A percentile compares a stretch with the other conserved stretches of the same genome.
phyloP scores from a whole-genome alignment of 2,113 vertebrate species.

The Phaethornis superciliosus region DNA sequence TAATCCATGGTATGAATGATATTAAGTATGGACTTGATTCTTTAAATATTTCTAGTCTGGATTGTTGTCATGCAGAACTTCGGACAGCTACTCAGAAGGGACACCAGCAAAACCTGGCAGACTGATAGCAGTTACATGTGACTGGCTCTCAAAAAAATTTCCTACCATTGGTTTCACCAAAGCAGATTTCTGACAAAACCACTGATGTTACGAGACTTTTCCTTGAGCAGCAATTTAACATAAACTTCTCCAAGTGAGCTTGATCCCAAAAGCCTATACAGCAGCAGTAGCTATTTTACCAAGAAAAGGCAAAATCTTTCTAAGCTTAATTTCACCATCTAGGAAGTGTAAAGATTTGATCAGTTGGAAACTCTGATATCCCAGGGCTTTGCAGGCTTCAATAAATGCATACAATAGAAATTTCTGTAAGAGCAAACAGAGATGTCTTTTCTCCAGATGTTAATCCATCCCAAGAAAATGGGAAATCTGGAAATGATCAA shows the following conservation, averaged over 20 bases:
- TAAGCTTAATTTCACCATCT: neutral
- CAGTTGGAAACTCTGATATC: neutral
- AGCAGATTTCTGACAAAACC: neutral
- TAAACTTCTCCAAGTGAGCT: neutral
- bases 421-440: neutral
- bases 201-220: neutral
- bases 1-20: neutral
- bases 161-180: neutral
- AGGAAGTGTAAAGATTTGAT: neutral
- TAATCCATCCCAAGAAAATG: slow-evolving; percentile 17
- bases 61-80: neutral
- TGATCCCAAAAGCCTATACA: neutral
- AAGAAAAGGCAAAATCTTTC: neutral
- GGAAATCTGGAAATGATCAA: slow-evolving; percentile 67
- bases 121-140: neutral
- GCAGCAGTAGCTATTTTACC: neutral
- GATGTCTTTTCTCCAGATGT: slow-evolving; percentile 56
- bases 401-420: neutral
- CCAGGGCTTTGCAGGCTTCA: neutral
- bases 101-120: neutral
- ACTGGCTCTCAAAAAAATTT: neutral
- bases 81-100: neutral
- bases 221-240: neutral
- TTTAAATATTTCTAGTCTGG: neutral
- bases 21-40: neutral